Evolutionary conservation across 1,140 invertebrate genomes (phyloP), one percentile per base, ranked within the genome.

Genomic region (Drosophila orena): DNA sequence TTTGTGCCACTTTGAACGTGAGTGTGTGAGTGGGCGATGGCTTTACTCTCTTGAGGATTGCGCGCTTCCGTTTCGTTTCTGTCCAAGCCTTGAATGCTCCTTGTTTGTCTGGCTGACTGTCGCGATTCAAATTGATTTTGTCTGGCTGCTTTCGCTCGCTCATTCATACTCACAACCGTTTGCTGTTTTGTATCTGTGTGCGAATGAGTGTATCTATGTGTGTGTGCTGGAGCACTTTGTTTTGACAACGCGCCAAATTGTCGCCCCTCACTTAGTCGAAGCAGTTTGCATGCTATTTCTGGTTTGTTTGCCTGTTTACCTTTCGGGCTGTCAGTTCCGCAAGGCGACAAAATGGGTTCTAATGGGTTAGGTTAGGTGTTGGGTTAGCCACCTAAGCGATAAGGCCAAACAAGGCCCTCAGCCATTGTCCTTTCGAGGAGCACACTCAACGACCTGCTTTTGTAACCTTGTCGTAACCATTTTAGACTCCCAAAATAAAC

Each of bases 241-340:
- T 83, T 72, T 73, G 83, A 88, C 75, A 88, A 73, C 70, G 60
- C 71, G 70, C 59, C 79, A 88, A 86, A 81, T 61, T 86, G 74
- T 79, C 62, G 61, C 61, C 38, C 73, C 52, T 65, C 65, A 70
- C 68, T 77, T 56, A 54, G 70, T 17, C 40, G 60, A 62, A 64
- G 77, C 43, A 57, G 65, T 69, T 79, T 73, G 68, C 83, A 60
- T 71, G 83, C 75, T 72, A 53, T 64, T 46, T 44, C 46, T 66
- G 74, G 72, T 81, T 78, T 78, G 74, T 86, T 86, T 86, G 64
- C 64, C 62, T 68, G 64, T 65, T 68, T 68, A 68, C 64, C 64
- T 68, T 68, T 53, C 11, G 37, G 47, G 15, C 44, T 52, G 64
- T 42, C 35, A 43, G 55, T 17, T 42, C 44, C 27, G 11, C 17